Evolutionary conservation across 2,888 invertebrate genomes (phyloP).

Genomic region (Chymomyza amoena): DNA sequence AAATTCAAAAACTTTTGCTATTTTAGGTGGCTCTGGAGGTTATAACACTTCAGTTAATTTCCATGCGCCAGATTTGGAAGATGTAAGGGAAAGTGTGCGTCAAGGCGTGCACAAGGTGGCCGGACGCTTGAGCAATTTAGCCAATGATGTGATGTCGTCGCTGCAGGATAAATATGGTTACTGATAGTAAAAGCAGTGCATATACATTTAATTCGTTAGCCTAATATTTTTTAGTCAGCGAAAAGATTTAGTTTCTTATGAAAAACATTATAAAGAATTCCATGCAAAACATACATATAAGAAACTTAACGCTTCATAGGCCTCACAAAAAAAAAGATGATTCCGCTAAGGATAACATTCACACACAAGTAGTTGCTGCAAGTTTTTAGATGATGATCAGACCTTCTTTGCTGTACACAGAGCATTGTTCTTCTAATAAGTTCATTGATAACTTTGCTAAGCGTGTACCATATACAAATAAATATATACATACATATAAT

Average conservation of each 20-base stretch:
- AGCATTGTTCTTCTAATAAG: background rate
- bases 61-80: slow-evolving; percentile 91
- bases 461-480: background rate
- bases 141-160: slow-evolving; percentile 95
- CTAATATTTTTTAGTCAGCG: slow-evolving; percentile 41
- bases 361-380: background rate
- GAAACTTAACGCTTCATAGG: background rate
- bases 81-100: slow-evolving; percentile 97
- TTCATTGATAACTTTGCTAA: background rate
- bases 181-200: slow-evolving; percentile 77
- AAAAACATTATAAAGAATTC: slow-evolving; percentile 50
- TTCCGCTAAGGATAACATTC: background rate
- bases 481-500: slow-evolving; percentile 11
- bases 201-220: slow-evolving; percentile 41
- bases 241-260: slow-evolving; percentile 43
- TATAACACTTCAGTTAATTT: slow-evolving; percentile 76
- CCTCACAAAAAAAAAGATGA: background rate
- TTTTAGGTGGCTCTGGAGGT: slow-evolving; percentile 55
- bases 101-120: slow-evolving; percentile 98
- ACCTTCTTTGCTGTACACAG: background rate
- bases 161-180: slow-evolving; percentile 89
- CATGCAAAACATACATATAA: slow-evolving; percentile 35
- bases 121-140: slow-evolving; percentile 95
- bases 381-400: background rate
- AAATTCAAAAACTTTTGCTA: background rate